Conservation (phyloP, 2,113 vertebrate genomes). For the Panurus biarmicus region DNA sequence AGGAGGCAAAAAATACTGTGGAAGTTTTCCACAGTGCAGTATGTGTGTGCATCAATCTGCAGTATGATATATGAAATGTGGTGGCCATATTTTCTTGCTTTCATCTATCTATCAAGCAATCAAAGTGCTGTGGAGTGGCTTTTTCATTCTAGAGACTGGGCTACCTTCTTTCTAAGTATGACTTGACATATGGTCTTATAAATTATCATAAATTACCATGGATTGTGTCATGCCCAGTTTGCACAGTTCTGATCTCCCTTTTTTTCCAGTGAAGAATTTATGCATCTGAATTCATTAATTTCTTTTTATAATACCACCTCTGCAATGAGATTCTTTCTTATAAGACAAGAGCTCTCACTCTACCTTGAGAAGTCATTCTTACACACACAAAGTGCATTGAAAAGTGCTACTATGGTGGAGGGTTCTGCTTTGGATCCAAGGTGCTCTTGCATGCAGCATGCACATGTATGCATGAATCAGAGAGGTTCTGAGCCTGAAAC, state of each 20-base stretch:
- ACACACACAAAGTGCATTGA: fast-evolving
- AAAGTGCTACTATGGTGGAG: not conserved
- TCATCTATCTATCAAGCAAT: not conserved
- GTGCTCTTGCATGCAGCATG: not conserved
- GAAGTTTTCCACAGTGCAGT: not conserved
- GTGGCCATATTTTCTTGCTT: not conserved
- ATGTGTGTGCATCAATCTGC: not conserved
- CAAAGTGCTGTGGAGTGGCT: not conserved
- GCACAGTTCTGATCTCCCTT: not conserved
- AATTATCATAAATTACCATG: not conserved
- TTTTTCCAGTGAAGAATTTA: not conserved
- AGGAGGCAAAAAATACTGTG: not conserved
- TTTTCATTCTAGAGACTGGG: not conserved
- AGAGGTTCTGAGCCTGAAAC: not conserved
- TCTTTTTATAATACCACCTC: not conserved
- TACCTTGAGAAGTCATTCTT: not conserved
- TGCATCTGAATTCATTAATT: not conserved
- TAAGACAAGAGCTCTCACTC: not conserved
- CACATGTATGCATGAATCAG: not conserved
- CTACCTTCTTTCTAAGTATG: not conserved
- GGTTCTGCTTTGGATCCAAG: not conserved
- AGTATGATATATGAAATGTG: not conserved
- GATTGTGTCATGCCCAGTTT: not conserved
- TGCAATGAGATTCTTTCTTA: not conserved
- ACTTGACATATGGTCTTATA: not conserved